These are phyloP conservation scores for Caenorhabditis sp. DNA, from an alignment of 2,888 invertebrate species.

Conservation along the genomic window DNA sequence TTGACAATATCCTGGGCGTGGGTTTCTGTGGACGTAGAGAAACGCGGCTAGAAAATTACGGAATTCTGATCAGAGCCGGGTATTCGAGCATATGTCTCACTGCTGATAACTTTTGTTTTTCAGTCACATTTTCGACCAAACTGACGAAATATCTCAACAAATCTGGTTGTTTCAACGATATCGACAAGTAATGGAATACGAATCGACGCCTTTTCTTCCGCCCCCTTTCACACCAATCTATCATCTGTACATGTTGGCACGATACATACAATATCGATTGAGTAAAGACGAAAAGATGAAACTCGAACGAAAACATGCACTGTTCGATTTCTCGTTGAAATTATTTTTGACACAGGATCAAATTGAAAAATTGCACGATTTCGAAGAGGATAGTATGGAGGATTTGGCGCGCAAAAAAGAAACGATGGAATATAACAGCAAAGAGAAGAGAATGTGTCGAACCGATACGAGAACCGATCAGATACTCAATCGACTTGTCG, in stretches of 20 bases:
- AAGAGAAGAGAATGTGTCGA: slow-evolving; percentile 72
- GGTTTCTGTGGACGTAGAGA: too few species aligned
- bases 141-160: slow-evolving; percentile 93
- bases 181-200: slow-evolving; percentile 93
- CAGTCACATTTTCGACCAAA: slow-evolving; percentile 76
- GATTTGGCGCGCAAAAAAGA: slow-evolving; percentile 90
- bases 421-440: slow-evolving; percentile 70
- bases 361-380: slow-evolving; percentile 91
- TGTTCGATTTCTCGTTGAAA: slow-evolving; percentile 65
- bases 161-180: slow-evolving; percentile 99
- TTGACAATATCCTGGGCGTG: too few species aligned
- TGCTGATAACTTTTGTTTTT: too few species aligned
- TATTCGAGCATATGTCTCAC: too few species aligned
- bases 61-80: too few species aligned
- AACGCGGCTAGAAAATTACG: too few species aligned
- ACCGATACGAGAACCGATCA: slow-evolving; percentile 73
- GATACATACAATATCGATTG: slow-evolving; percentile 38
- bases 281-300: slow-evolving; percentile 73
- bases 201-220: slow-evolving; percentile 94
- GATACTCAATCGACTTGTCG: slow-evolving; percentile 72
- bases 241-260: slow-evolving; percentile 56
- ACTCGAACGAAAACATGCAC: slow-evolving; percentile 5
- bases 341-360: slow-evolving; percentile 77
- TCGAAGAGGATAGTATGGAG: slow-evolving; percentile 94
- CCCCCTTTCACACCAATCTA: slow-evolving; percentile 75